Evolutionary conservation across 1,140 invertebrate genomes (phyloP), one percentile per base, ranked within the genome.

Genomic region (Eufriesea mexicana): DNA sequence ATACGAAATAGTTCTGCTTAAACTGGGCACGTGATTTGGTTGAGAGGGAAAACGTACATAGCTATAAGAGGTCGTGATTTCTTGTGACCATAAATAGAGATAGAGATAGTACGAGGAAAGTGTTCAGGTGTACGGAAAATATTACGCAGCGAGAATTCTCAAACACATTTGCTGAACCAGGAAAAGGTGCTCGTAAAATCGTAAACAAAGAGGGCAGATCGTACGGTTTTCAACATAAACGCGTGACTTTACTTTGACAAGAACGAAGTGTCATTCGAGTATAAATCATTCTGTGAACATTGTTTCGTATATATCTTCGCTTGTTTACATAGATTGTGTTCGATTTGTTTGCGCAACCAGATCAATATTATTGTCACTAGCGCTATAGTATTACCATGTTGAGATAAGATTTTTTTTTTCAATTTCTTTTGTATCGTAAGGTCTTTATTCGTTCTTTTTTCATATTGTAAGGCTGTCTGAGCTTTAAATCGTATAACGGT

Each of bases 341-440:
- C 67, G 81, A 71, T 78, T 71, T 35, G 16, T 78, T 83, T 71
- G 74, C 80, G 47, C n/a, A 83, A 83, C 47, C 23, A 47, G 51
- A 71, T 61, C n/a, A 64, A 83, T 35, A 25, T 78, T 83, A 71
- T 62, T 28, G 25, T 16, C 14, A 5, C 16, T 54, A 78, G 78
- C 49, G 54, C 54, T 54, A 45, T 47, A 42, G 18, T 20, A 71
- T 70, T 47, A 49, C 10, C 23, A 54, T 70, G 16, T 47, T 66
- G 45, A 28, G 23, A 45, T 18, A n/a, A 25, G 20, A 49, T 51
- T 70, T 55, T 18, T 10, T 49, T 62, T 78, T 25, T 57, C n/a
- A 42, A 12, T 51, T 42, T 18, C 10, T 28, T 64, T 20, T 20
- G 7, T 64, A 28, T 28, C 0, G 6, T 54, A 54, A 54, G 18